These are phyloP conservation scores for Cassiopea andromeda DNA, from an alignment of 30 jellyfish, hydroid and myxozoan species.

Conservation along the genomic window DNA sequence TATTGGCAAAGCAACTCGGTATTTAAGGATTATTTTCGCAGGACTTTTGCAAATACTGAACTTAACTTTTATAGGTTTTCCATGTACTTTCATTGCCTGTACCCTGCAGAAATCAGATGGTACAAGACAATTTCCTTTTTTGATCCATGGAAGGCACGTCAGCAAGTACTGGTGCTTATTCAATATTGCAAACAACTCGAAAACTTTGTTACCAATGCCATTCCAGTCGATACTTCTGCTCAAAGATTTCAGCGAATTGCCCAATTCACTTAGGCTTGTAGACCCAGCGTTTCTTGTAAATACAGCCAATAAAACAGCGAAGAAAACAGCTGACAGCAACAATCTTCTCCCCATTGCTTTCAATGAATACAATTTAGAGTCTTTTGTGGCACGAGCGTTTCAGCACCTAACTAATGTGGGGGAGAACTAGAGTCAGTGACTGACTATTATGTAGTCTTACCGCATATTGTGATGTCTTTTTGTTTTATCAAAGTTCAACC, in stretches of 20 bases:
- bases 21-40: slow-evolving; percentile 21
- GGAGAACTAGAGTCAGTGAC: not conserved
- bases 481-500: no score
- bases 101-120: slow-evolving; percentile 41
- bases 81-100: slow-evolving; percentile 39
- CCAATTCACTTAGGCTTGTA: slow-evolving; percentile 9
- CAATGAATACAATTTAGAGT: not conserved
- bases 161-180: slow-evolving; percentile 33
- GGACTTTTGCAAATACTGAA: slow-evolving; percentile 57
- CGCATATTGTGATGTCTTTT: no score
- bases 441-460: no score
- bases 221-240: slow-evolving; percentile 36
- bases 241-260: not conserved
- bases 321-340: not conserved
- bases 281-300: not conserved
- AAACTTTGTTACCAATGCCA: slow-evolving; percentile 42
- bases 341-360: not conserved
- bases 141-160: slow-evolving; percentile 61
- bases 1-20: slow-evolving; percentile 52
- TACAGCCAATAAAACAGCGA: not conserved
- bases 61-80: slow-evolving; percentile 27
- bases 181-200: slow-evolving; percentile 49
- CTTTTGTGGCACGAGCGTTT: no score
- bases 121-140: slow-evolving; percentile 47
- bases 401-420: not conserved